Evolutionary conservation across 2,888 invertebrate genomes (phyloP).

Genomic region (Chloromyia formosa): DNA sequence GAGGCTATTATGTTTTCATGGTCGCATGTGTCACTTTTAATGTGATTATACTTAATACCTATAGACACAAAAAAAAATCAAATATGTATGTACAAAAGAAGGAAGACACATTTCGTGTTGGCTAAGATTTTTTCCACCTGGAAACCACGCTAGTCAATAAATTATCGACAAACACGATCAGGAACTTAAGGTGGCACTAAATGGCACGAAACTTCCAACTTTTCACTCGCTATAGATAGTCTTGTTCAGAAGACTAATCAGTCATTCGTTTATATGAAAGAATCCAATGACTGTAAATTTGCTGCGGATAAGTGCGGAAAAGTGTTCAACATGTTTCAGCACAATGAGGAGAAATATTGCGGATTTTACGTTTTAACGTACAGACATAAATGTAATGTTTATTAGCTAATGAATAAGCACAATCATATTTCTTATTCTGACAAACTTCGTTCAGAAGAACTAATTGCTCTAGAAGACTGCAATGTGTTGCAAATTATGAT

Average conservation of each 20-base stretch:
- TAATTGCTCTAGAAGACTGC: background rate
- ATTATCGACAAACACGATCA: slow-evolving; percentile 38
- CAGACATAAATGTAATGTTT: too few relatives aligned
- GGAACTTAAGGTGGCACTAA: slow-evolving; percentile 6
- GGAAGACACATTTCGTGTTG: slow-evolving; percentile 12
- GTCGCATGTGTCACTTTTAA: too few relatives aligned
- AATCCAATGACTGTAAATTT: slow-evolving; percentile 8
- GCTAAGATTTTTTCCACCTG: slow-evolving; percentile 15
- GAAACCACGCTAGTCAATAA: slow-evolving; percentile 14
- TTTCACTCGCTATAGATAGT: background rate
- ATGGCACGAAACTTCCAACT: slow-evolving; percentile 6
- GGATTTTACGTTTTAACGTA: background rate
- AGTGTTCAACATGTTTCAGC: slow-evolving; percentile 7
- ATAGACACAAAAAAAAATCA: too few relatives aligned
- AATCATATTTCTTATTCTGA: background rate
- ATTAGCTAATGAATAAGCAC: background rate
- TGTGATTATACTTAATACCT: too few relatives aligned
- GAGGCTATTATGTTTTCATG: too few relatives aligned
- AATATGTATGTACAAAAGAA: too few relatives aligned
- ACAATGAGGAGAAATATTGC: background rate
- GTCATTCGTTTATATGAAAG: background rate
- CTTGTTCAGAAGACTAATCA: background rate
- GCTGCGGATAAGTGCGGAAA: slow-evolving; percentile 13
- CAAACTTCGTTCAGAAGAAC: background rate
- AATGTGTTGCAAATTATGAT: background rate